A percentile compares a stretch with the other conserved stretches of the same genome.
These are phyloP conservation scores for Spizaetus ornatus DNA, from an alignment of 2,113 vertebrate species.

Conservation along the genomic window DNA sequence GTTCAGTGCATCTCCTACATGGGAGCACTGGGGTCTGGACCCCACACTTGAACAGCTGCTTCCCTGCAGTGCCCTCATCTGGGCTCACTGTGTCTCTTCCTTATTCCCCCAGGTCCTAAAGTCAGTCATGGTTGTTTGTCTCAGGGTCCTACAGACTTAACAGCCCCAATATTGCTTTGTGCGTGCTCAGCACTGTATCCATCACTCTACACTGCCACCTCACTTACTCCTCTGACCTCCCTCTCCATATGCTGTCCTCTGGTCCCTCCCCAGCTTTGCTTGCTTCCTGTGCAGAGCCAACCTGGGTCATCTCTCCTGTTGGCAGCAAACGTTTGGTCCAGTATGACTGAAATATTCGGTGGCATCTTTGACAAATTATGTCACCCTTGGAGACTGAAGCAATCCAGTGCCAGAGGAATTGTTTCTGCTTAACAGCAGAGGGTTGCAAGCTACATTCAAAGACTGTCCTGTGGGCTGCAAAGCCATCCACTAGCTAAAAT, in stretches of 20 bases:
- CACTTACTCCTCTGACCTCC: background rate
- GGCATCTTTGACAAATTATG: background rate
- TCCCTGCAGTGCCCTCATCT: background rate
- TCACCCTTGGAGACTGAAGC: background rate
- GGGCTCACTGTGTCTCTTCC: background rate
- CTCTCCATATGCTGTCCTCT: background rate
- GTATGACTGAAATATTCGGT: background rate
- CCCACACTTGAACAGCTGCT: rapidly evolving
- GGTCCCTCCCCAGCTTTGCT: background rate
- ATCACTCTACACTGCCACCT: background rate
- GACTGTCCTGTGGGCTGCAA: background rate
- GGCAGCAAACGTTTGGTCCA: background rate
- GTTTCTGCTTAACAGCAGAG: background rate
- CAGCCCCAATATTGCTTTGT: background rate
- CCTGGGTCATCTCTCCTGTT: background rate
- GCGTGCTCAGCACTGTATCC: background rate
- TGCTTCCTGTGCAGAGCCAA: background rate
- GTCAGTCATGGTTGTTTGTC: background rate
- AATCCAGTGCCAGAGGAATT: background rate
- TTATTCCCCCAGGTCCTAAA: background rate
- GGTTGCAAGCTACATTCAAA: background rate
- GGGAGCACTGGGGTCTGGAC: background rate
- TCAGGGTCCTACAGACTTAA: background rate
- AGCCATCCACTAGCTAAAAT: background rate
- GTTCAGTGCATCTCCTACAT: background rate